A percentile compares a stretch with the other conserved stretches of the same genome.
These are phyloP conservation scores for Notolabrus celidotus DNA, from an alignment of 2,797 vertebrate species.

Conservation along the genomic window DNA sequence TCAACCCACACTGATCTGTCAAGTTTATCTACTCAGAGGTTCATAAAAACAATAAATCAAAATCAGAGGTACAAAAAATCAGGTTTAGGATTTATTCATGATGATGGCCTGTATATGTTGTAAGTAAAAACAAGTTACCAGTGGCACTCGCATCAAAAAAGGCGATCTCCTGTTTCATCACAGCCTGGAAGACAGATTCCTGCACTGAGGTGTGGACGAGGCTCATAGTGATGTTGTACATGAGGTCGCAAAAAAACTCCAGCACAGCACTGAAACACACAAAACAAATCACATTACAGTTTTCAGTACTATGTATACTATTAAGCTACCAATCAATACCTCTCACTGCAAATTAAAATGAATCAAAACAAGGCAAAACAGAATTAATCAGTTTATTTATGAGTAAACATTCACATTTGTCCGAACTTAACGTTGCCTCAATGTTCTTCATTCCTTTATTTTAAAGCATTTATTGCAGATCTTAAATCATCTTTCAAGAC, in stretches of 20 bases:
- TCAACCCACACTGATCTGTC: too few relatives aligned
- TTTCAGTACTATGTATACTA: neutral
- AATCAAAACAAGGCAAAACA: too few relatives aligned
- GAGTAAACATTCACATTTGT: too few relatives aligned
- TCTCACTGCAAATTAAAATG: too few relatives aligned
- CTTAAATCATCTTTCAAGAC: too few relatives aligned
- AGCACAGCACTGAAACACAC: conserved; percentile 81
- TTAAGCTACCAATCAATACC: too few relatives aligned
- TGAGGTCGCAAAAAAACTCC: conserved; percentile 88
- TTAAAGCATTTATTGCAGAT: too few relatives aligned
- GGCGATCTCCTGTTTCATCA: conserved; percentile 88
- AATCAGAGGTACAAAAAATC: neutral
- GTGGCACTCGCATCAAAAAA: conserved; percentile 86
- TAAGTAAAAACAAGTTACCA: conserved; percentile 72
- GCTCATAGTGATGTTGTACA: conserved; percentile 87
- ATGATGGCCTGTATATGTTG: neutral
- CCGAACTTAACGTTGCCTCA: too few relatives aligned
- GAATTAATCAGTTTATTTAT: too few relatives aligned
- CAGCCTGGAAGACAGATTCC: conserved; percentile 83
- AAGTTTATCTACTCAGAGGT: too few relatives aligned
- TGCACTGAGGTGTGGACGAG: conserved; percentile 85
- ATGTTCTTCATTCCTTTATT: too few relatives aligned
- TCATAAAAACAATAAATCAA: neutral
- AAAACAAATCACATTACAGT: neutral
- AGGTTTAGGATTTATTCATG: neutral